Evolutionary conservation across 37 sponge, comb jelly and placozoan genomes (phyloP).

Genomic region (Corticium candelabrum): DNA sequence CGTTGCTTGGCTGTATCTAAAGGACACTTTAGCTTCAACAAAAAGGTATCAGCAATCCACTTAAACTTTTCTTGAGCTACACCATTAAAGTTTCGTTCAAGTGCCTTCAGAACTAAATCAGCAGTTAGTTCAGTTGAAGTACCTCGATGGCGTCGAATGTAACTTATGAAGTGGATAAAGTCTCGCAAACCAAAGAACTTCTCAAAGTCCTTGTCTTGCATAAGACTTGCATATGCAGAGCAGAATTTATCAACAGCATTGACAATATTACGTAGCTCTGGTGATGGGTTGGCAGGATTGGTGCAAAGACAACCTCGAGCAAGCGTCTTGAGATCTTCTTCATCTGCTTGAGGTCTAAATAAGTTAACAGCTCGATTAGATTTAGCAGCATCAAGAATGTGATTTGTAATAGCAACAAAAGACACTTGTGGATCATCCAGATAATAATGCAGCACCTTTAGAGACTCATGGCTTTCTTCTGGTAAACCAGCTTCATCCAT

Average conservation of each 20-base stretch:
- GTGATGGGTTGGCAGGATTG: slow-evolving; percentile 37
- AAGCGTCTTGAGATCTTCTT: slow-evolving; percentile 43
- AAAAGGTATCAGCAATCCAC: slow-evolving; percentile 36
- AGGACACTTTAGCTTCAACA: slow-evolving; percentile 22
- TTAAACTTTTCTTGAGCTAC: slow-evolving; percentile 29
- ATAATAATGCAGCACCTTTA: slow-evolving; percentile 79
- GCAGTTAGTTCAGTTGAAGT: slow-evolving; percentile 18
- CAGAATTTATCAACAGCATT: slow-evolving; percentile 43
- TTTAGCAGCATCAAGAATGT: slow-evolving; percentile 87
- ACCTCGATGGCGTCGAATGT: slow-evolving; percentile 25
- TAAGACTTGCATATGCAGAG: slow-evolving; percentile 27
- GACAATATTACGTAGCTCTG: slow-evolving; percentile 21
- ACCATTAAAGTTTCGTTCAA: slow-evolving; percentile 93
- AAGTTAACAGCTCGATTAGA: slow-evolving; percentile 82
- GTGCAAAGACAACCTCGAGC: slow-evolving; percentile 55
- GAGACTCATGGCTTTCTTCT: slow-evolving; percentile 71
- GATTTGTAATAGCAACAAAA: slow-evolving; percentile 89
- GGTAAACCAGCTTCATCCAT: slow-evolving; percentile 96
- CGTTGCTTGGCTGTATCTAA: slow-evolving; percentile 1
- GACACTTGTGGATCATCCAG: slow-evolving; percentile 78
- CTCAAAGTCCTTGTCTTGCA: slow-evolving; percentile 12
- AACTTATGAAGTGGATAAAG: slow-evolving; percentile 73
- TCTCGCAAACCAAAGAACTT: slow-evolving; percentile 77
- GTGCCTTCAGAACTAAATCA: slow-evolving; percentile 55
- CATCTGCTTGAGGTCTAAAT: slow-evolving; percentile 51